phyloP scores from a whole-genome alignment of 2,797 vertebrate genomes.

The Acrossocheilus fasciatus region DNA sequence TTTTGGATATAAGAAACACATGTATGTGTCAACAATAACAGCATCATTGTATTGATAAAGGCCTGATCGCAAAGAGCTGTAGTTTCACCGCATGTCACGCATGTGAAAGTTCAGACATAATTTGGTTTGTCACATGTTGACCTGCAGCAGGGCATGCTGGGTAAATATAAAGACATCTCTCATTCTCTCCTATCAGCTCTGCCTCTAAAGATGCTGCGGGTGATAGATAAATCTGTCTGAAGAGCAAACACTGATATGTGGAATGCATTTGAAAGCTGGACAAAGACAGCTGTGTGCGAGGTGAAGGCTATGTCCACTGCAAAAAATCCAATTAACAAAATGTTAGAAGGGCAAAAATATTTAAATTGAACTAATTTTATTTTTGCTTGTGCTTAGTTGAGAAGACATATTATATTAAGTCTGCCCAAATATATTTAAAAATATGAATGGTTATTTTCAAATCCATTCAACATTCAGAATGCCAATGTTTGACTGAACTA shows the following conservation, averaged over 20 bases:
- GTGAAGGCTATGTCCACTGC: neutral
- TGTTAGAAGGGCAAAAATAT: no score
- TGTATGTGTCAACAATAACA: neutral
- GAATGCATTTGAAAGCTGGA: neutral
- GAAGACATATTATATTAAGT: no score
- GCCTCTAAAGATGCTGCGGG: neutral
- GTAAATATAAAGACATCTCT: slow-evolving; percentile 2
- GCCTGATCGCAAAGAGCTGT: neutral
- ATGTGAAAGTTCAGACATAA: neutral
- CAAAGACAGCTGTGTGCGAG: neutral
- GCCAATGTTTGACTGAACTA: no score
- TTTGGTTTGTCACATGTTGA: neutral
- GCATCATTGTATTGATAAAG: neutral
- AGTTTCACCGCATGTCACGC: neutral
- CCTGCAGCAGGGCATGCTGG: neutral
- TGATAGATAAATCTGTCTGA: slow-evolving; percentile 5
- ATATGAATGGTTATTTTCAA: no score
- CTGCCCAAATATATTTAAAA: no score
- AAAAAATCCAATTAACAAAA: no score
- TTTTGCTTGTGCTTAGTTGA: no score
- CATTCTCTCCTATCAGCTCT: neutral
- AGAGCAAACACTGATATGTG: neutral
- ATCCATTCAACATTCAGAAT: no score
- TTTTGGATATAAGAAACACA: neutral
- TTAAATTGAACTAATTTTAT: no score